These are phyloP conservation scores for Trididemnum clinides DNA, from an alignment of 23 tunicate genomes.

Conservation along the genomic window DNA sequence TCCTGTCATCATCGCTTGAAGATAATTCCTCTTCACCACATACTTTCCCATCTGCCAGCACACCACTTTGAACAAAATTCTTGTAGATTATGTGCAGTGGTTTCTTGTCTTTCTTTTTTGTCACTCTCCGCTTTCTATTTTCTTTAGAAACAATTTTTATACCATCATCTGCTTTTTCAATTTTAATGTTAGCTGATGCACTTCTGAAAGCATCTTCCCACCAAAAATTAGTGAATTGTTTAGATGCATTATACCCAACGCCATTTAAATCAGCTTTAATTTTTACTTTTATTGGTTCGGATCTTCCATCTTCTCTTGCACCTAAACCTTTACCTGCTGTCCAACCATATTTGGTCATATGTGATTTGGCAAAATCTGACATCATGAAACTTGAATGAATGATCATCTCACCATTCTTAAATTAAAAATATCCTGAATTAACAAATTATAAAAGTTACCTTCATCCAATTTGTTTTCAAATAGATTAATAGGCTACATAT, in stretches of 20 bases:
- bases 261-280: slow-evolving; percentile 65
- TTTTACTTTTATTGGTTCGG: slow-evolving; percentile 69
- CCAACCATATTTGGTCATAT: slow-evolving; percentile 64
- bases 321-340: slow-evolving; percentile 73
- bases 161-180: not conserved
- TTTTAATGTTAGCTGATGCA: slow-evolving; percentile 35
- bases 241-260: slow-evolving; percentile 35
- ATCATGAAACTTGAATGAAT: no score
- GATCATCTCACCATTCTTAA: no score
- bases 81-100: not conserved
- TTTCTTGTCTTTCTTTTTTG: not conserved
- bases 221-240: slow-evolving; percentile 48
- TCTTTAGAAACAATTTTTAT: not conserved
- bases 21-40: no score
- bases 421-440: no score
- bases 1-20: not conserved
- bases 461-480: no score
- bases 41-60: not conserved
- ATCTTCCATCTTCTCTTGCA: slow-evolving; percentile 61
- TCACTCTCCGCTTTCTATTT: not conserved
- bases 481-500: no score
- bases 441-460: no score
- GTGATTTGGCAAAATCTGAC: slow-evolving; percentile 48
- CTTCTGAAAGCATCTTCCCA: slow-evolving; percentile 50
- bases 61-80: slow-evolving; percentile 9